Conservation (phyloP, 2,113 vertebrate species). For the Xenus cinereus region DNA sequence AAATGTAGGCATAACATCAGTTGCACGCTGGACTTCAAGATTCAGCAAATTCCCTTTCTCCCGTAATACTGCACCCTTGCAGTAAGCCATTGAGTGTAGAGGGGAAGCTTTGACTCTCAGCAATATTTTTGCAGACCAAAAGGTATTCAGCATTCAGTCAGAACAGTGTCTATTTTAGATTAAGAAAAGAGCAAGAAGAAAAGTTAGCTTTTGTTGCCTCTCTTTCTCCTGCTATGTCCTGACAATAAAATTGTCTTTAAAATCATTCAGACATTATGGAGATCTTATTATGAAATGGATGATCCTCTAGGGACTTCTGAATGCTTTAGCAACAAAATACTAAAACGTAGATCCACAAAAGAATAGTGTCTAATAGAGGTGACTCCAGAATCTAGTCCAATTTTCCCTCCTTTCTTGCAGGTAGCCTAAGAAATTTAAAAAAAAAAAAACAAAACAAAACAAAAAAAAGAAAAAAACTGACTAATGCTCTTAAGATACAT, state of each 20-base stretch:
- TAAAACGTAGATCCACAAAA: neutral
- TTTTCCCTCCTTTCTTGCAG: neutral
- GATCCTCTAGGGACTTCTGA: neutral
- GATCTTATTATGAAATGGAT: neutral
- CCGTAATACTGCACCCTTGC: neutral
- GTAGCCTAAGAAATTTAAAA: neutral
- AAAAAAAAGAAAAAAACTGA: neutral
- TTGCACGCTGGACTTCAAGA: neutral
- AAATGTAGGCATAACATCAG: neutral
- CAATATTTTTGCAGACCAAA: neutral
- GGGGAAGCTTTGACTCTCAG: neutral
- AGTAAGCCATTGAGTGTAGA: neutral
- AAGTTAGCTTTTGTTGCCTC: neutral
- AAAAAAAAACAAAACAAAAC: fast-evolving
- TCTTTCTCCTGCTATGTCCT: neutral
- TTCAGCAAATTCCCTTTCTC: neutral
- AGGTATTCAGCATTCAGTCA: neutral
- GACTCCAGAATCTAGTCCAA: neutral
- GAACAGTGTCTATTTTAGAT: neutral
- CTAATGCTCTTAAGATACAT: neutral
- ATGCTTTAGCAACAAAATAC: neutral
- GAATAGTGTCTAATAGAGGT: neutral
- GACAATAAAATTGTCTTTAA: neutral
- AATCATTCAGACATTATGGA: neutral
- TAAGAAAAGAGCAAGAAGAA: neutral